Percentiles rank a stretch among this genome's conserved stretches.
phyloP scores from a whole-genome alignment of 2,888 invertebrate genomes.

The Chrysina gloriosa region DNA sequence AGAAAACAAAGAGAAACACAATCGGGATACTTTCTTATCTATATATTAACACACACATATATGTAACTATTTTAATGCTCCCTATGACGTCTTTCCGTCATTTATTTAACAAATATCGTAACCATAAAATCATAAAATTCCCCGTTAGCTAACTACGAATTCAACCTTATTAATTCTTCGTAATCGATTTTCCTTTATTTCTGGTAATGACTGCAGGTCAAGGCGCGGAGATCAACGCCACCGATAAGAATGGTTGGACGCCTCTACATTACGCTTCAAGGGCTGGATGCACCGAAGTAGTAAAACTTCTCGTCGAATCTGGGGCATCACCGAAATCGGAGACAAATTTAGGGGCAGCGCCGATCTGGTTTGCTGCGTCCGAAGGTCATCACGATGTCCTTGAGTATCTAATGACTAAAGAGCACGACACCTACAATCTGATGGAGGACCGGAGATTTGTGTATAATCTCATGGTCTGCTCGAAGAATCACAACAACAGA shows the following conservation, averaged over 20 bases:
- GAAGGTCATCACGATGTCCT: slow-evolving; percentile 97
- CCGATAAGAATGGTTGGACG: slow-evolving; percentile 97
- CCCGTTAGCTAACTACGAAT: background rate
- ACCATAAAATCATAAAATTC: background rate
- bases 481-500: slow-evolving; percentile 94
- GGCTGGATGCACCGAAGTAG: slow-evolving; percentile 95
- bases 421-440: slow-evolving; percentile 95
- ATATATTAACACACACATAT: too few species aligned
- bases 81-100: background rate
- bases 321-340: slow-evolving; percentile 96
- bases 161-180: background rate
- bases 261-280: slow-evolving; percentile 94
- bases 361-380: slow-evolving; percentile 98
- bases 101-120: background rate
- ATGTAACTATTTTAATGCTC: too few species aligned
- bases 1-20: too few species aligned
- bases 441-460: slow-evolving; percentile 99
- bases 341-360: slow-evolving; percentile 95
- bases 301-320: slow-evolving; percentile 92
- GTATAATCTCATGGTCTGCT: slow-evolving; percentile 98
- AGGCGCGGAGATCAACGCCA: slow-evolving; percentile 98
- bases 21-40: too few species aligned
- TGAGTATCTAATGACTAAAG: slow-evolving; percentile 95
- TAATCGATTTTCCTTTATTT: slow-evolving; percentile 32
- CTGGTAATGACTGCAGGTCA: slow-evolving; percentile 70